Conservation (phyloP, 2,888 invertebrate genomes). For the Linyphia triangularis region DNA sequence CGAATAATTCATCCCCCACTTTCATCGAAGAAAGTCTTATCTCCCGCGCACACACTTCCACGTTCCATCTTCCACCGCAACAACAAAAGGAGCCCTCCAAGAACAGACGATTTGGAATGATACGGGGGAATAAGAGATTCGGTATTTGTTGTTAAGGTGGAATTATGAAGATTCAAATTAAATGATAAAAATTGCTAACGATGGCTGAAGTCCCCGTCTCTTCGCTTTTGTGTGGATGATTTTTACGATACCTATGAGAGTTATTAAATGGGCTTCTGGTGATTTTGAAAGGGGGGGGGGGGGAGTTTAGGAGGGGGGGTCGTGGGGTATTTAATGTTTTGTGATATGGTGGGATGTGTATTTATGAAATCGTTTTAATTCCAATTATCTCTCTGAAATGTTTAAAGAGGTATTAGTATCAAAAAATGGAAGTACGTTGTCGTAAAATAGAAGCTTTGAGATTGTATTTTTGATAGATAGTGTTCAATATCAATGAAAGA, state of each 20-base stretch:
- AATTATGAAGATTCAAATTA: not conserved
- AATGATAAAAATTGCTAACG: not conserved
- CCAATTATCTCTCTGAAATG: not conserved
- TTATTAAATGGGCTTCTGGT: not conserved
- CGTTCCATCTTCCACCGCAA: not conserved
- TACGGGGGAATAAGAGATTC: too few species aligned
- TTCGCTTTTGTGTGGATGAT: not conserved
- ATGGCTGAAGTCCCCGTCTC: not conserved
- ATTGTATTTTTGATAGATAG: too few species aligned
- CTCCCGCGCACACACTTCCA: constrained; percentile 7
- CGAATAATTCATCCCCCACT: not conserved
- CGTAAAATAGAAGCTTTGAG: too few species aligned
- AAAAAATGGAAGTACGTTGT: too few species aligned
- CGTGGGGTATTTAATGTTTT: too few species aligned
- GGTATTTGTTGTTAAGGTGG: not conserved
- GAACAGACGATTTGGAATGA: not conserved
- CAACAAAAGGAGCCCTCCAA: not conserved
- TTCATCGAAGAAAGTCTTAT: constrained; percentile 11
- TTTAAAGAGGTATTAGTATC: too few species aligned
- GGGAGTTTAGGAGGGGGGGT: too few species aligned
- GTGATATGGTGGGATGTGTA: not conserved
- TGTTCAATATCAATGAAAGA: too few species aligned
- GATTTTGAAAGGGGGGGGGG: not conserved
- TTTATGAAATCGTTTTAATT: not conserved
- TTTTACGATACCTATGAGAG: not conserved